phyloP scores from a whole-genome alignment of 2,888 invertebrate genomes.

The Apotomis betuletana region DNA sequence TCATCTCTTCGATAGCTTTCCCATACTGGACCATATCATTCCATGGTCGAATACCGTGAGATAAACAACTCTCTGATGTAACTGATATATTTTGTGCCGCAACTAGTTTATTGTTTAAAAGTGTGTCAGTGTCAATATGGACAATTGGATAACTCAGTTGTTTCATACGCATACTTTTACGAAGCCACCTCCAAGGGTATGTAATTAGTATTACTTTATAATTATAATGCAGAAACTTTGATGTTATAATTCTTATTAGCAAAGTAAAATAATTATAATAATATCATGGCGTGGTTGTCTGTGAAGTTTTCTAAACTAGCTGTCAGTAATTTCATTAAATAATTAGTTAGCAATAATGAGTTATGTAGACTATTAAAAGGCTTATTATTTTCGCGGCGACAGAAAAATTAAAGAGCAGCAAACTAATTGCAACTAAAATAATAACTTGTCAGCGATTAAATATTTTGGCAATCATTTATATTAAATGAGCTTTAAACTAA shows the following conservation, averaged over 20 bases:
- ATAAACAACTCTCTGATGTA: slow-evolving; percentile 60
- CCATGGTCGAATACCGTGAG: slow-evolving; percentile 65
- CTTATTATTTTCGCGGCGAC: no score
- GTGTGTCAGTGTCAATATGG: slow-evolving; percentile 58
- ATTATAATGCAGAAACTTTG: background rate
- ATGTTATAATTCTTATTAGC: background rate
- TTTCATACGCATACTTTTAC: slow-evolving; percentile 73
- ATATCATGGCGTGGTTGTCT: background rate
- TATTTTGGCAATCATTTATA: no score
- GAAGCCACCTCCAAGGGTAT: slow-evolving; percentile 75
- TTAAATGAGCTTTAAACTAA: no score
- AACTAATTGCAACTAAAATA: no score
- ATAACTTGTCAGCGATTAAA: no score
- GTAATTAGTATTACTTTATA: slow-evolving; percentile 33
- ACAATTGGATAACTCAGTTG: slow-evolving; percentile 79
- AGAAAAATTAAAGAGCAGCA: no score
- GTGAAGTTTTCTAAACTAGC: background rate
- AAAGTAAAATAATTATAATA: background rate
- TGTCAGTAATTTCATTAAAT: background rate
- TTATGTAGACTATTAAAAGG: background rate
- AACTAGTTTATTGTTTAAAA: background rate
- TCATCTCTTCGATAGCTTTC: slow-evolving; percentile 75
- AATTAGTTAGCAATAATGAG: background rate
- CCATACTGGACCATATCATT: slow-evolving; percentile 70
- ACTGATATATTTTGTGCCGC: slow-evolving; percentile 29